These are phyloP conservation scores for Heterohyrax brucei DNA, from an alignment of 2,797 vertebrate species.

Conservation along the genomic window DNA sequence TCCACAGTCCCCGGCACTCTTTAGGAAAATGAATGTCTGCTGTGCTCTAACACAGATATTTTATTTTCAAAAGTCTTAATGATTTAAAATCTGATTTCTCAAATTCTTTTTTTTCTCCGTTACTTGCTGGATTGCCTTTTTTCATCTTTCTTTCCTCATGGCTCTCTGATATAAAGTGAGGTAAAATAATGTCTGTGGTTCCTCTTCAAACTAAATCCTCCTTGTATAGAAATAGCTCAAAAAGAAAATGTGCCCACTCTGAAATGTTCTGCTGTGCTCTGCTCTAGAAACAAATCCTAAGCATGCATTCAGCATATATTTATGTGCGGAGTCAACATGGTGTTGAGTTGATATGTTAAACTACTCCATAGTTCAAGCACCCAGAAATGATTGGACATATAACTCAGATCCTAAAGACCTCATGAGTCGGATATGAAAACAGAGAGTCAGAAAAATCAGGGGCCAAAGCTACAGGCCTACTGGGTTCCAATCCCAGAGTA, in stretches of 20 bases:
- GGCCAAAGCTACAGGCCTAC: not conserved
- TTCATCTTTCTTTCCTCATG: not conserved
- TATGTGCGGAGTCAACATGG: not conserved
- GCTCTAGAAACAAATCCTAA: slow-evolving; percentile 9
- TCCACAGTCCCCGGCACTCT: not conserved
- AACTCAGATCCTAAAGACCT: not conserved
- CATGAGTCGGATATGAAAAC: not conserved
- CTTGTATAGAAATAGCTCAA: slow-evolving; percentile 22
- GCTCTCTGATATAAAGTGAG: not conserved
- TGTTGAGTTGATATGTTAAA: not conserved
- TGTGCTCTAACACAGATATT: not conserved
- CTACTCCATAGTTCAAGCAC: not conserved
- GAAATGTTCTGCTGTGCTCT: not conserved
- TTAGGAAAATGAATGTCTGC: not conserved
- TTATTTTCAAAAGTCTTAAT: slow-evolving; percentile 28
- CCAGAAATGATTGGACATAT: not conserved
- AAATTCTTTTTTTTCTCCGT: not conserved
- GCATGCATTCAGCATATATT: not conserved
- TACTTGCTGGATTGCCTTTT: not conserved
- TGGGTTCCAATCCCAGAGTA: not conserved
- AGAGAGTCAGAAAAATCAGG: slow-evolving; percentile 51
- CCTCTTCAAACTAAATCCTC: slow-evolving; percentile 23
- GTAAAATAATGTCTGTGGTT: slow-evolving; percentile 13
- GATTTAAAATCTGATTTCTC: slow-evolving; percentile 63
- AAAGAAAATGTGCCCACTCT: not conserved